These are phyloP conservation scores for Perithous albicinctus DNA, from an alignment of 2,888 invertebrate genomes.

Conservation along the genomic window DNA sequence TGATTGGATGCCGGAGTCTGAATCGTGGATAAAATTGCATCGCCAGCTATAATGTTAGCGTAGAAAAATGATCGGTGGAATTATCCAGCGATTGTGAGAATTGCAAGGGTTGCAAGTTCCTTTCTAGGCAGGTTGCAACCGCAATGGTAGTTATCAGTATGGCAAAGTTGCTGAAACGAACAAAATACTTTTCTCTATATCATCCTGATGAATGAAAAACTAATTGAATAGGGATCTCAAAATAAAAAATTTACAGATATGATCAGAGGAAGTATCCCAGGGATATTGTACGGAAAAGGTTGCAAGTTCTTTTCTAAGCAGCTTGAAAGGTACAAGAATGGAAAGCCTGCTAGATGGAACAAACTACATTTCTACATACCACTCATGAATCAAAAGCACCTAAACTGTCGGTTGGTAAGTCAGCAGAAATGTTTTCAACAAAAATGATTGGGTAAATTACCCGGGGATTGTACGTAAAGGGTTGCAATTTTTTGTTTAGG, in stretches of 20 bases:
- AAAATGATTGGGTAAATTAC: too few species aligned
- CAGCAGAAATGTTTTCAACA: too few species aligned
- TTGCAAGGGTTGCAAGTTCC: not conserved
- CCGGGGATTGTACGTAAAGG: too few species aligned
- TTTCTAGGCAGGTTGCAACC: not conserved
- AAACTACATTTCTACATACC: not conserved
- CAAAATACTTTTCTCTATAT: not conserved
- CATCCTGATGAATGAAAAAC: not conserved
- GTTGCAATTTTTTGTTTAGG: too few species aligned
- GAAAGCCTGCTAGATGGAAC: not conserved
- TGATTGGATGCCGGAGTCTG: constrained; percentile 17
- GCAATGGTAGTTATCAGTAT: not conserved
- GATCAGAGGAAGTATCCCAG: too few species aligned
- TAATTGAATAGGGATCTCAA: too few species aligned
- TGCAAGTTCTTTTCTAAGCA: not conserved
- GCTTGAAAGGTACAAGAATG: not conserved
- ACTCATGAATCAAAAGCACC: not conserved
- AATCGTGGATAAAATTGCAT: constrained; percentile 46
- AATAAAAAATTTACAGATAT: too few species aligned
- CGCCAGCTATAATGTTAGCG: constrained; percentile 1
- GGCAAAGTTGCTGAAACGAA: not conserved
- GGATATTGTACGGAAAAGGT: not conserved
- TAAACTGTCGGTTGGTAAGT: not conserved
- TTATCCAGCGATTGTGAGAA: too few species aligned
- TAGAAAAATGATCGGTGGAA: constrained; percentile 43